A percentile compares a stretch with the other conserved stretches of the same genome.
Evolutionary conservation across 2,113 vertebrate species (phyloP).

Genomic region (Tachuris rubrigastra): DNA sequence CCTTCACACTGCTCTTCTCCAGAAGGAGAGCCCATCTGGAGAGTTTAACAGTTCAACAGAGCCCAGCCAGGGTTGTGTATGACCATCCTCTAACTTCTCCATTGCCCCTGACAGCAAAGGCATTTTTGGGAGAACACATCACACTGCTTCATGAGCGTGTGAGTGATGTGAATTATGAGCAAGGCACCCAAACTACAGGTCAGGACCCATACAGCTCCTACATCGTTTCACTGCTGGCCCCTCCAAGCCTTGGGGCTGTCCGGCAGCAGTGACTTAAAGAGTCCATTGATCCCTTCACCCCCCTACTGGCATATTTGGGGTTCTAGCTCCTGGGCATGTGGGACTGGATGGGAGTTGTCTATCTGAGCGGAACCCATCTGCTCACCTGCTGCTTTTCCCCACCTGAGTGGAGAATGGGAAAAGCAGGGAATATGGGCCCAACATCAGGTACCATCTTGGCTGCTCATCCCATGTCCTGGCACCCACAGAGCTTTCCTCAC

Average conservation of each 20-base stretch:
- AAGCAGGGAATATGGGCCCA: neutral
- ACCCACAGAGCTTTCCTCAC: neutral
- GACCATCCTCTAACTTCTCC: neutral
- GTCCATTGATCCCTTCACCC: neutral
- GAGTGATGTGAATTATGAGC: neutral
- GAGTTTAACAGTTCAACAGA: neutral
- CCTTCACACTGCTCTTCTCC: neutral
- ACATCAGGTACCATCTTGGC: neutral
- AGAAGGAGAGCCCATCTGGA: too few relatives aligned
- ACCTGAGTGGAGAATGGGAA: rapidly evolving
- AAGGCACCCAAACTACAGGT: neutral
- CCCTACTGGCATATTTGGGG: neutral
- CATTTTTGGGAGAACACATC: neutral
- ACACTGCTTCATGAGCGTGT: rapidly evolving
- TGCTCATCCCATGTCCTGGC: neutral
- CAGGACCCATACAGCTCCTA: neutral
- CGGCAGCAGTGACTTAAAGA: neutral
- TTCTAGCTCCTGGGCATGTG: neutral
- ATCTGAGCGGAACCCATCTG: neutral
- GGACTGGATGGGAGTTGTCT: neutral
- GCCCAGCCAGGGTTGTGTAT: neutral
- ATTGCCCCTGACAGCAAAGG: neutral
- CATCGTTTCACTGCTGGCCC: rapidly evolving
- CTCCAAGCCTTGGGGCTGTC: neutral
- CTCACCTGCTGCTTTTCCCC: neutral